A percentile compares a stretch with the other conserved stretches of the same genome.
phyloP scores from a whole-genome alignment of 2,113 vertebrate species.

The Notothenia coriiceps region DNA sequence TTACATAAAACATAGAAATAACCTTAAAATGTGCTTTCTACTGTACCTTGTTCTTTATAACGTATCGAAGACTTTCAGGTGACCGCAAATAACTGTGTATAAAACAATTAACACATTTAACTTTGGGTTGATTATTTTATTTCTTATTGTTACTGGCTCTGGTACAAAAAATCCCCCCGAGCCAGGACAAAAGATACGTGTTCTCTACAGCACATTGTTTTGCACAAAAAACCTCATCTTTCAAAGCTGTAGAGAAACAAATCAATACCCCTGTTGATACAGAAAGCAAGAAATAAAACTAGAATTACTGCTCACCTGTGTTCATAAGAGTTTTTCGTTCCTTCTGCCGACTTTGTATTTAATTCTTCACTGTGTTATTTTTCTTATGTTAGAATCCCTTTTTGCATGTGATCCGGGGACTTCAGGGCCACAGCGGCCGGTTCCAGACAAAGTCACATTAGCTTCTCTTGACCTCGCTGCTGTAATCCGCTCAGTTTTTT shows the following conservation, averaged over 20 bases:
- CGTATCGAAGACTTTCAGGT: background rate
- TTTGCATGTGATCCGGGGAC: conserved; percentile 59
- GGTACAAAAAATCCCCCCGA: background rate
- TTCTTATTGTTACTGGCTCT: background rate
- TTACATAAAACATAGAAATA: background rate
- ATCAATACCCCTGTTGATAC: conserved; percentile 54
- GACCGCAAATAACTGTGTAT: background rate
- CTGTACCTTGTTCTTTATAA: background rate
- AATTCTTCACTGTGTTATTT: conserved; percentile 47
- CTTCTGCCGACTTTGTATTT: conserved; percentile 32
- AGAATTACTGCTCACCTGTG: conserved; percentile 9
- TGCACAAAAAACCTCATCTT: conserved; percentile 53
- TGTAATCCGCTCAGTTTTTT: conserved; percentile 73
- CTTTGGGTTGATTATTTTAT: background rate
- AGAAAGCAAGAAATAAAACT: background rate
- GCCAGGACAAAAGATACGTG: conserved; percentile 45
- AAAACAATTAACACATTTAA: background rate
- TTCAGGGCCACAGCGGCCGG: conserved; percentile 30
- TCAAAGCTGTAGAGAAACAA: conserved; percentile 52
- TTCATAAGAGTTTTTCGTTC: conserved; percentile 1
- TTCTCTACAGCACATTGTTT: conserved; percentile 27
- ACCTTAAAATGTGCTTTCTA: background rate
- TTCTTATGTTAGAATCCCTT: conserved; percentile 47
- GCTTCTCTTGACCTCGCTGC: conserved; percentile 68
- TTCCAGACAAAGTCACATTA: conserved; percentile 73